Evolutionary conservation across 2,797 vertebrate genomes (phyloP).

Genomic region (Cheracebus regulus): DNA sequence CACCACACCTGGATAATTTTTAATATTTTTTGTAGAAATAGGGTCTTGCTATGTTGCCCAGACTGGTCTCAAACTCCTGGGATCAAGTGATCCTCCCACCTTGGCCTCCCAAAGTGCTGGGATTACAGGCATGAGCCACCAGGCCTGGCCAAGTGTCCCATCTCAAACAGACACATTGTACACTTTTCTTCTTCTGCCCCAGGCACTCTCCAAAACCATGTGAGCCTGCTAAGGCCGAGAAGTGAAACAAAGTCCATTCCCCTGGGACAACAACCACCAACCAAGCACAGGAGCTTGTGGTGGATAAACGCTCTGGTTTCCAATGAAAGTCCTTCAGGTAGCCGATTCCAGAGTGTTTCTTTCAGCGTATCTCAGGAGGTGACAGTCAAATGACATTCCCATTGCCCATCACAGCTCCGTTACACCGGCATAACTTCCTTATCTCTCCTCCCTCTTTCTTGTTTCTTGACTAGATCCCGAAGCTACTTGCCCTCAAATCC

Average conservation of each 20-base stretch:
- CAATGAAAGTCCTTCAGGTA: background rate
- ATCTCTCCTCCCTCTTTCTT: background rate
- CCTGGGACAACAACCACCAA: background rate
- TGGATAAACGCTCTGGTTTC: background rate
- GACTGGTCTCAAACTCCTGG: background rate
- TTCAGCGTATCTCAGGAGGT: background rate
- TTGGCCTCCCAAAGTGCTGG: background rate
- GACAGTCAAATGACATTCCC: background rate
- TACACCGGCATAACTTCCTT: background rate
- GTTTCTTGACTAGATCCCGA: background rate
- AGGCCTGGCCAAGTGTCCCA: background rate
- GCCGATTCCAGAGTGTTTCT: background rate
- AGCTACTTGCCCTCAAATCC: background rate
- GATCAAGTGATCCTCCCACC: background rate
- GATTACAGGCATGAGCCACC: background rate
- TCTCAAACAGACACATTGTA: background rate
- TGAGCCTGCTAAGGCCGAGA: background rate
- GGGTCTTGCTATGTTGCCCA: background rate
- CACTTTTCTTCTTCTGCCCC: background rate
- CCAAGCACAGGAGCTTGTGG: no score
- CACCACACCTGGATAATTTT: background rate
- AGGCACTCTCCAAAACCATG: background rate
- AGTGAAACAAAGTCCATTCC: background rate
- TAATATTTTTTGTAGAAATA: background rate
- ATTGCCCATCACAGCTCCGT: accelerated